Evolutionary conservation across 1,140 invertebrate genomes (phyloP), one percentile per base, ranked within the genome.

Genomic region (Camponotus floridanus): DNA sequence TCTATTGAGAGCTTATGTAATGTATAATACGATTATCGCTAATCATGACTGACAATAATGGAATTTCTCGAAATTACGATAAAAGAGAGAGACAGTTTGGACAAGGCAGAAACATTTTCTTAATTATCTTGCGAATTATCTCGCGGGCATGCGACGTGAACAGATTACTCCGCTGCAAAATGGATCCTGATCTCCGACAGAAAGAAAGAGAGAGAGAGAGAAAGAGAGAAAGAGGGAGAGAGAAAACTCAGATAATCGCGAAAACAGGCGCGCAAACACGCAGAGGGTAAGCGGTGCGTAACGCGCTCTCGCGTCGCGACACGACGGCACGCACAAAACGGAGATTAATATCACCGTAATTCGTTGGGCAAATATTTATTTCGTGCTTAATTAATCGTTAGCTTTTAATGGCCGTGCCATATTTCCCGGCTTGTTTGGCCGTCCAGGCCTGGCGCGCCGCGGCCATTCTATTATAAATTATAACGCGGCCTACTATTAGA

Each of bases 331-430:
- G 91, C 88, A 91, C 90, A 92, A 93, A 93, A 92, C 90, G 88
- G 88, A 94, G 93, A 94, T 93, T 94, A 93, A 93, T 93, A 93
- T 92, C 91, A 86, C 90, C 89, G 90, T 94, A 93, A 94, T 93
- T 93, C 91, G 91, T 92, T 93, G 91, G 88, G 88, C 89, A 94
- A 94, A 94, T 94, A 94, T 94, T 94, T 94, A 94, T 94, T 94
- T 93, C 92, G 91, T 87, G 92, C 92, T 93, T 92, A 94, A 94
- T 94, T 94, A 94, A 94, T 94, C 92, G 93, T 94, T 93, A 93
- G 91, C 92, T 92, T 94, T 94, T 94, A 94, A 93, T 93, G 91
- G 91, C 87, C 70, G 73, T 61, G 73, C 87, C 79, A 88, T 93
- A 93, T 92, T 93, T 93, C 87, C 86, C 70, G 80, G 86, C 80